Evolutionary conservation across 2,888 invertebrate species (phyloP), one percentile per base, ranked within the genome.

Genomic region (Gasteruption jaculator): DNA sequence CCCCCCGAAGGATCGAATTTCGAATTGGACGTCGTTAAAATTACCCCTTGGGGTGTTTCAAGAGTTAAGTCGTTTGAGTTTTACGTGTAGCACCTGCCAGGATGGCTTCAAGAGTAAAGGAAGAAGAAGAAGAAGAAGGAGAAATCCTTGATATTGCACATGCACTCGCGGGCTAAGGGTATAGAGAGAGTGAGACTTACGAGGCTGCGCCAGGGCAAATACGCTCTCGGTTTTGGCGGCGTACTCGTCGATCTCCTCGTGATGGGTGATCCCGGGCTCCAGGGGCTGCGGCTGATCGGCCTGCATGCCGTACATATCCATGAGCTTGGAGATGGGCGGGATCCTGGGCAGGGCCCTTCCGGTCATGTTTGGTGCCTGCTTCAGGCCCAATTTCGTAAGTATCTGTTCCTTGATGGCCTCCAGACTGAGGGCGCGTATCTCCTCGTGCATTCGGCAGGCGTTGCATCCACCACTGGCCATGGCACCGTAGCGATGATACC

Each of bases 341-440:
- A 80, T 75, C 45, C 73, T 73, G 12, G 80, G 80, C 29, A 78
- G 58, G 1, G 73, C 70, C 29, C 76, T 68, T 12, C 79, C 79
- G 5, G 80, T 81, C 54, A 81, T 76, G 61, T 81, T 82, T 16
- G 77, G 77, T 8, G 79, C 77, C 47, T 76, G 73, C 43, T 71
- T 71, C 52, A 81, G 66, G 3, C 80, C 78, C 54, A 82, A 71
- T 55, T 78, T 77, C 55, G 72, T 73, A 49, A 82, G 61, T 41
- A 82, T 79, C 60, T 80, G 77, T 44, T 73, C 76, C 61, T 80
- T 80, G 57, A 82, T 80, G 26, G 74, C 73, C 55, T 77, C 74
- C 33, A 81, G 64, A 54, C 77, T 79, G 37, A 76, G 60, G n/a
- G 71, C 73, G 38, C 76, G 71, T 34, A 79, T 72, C 58, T 79